Evolutionary conservation across 2,113 vertebrate species (phyloP).

Genomic region (Larimichthys crocea): DNA sequence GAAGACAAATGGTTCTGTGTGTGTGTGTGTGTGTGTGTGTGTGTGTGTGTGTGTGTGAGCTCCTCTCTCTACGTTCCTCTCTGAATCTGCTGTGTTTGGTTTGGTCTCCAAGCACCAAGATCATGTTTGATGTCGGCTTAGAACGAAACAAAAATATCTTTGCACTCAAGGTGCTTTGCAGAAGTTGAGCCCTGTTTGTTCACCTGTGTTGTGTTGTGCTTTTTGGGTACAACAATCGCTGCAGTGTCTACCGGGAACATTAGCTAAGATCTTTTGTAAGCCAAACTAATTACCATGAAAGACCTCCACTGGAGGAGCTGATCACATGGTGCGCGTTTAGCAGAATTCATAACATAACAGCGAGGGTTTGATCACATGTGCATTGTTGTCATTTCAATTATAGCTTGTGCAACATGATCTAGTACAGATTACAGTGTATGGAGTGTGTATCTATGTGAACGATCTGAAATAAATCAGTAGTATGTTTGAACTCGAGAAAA

Average conservation of each 20-base stretch:
- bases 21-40: neutral
- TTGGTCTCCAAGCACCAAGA: conserved; percentile 58
- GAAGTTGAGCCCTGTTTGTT: conserved; percentile 50
- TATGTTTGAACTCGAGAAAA: too few relatives aligned
- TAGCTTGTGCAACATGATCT: neutral
- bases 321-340: neutral
- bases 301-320: conserved; percentile 2
- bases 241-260: conserved; percentile 19
- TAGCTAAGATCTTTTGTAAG: conserved; percentile 26
- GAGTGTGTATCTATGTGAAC: too few relatives aligned
- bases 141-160: conserved; percentile 30
- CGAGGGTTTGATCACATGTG: neutral
- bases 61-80: conserved; percentile 8
- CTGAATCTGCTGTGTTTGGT: conserved; percentile 40
- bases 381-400: neutral
- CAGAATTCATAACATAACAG: too few relatives aligned
- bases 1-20: conserved; percentile 35
- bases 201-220: conserved; percentile 42
- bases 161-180: conserved; percentile 39
- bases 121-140: conserved; percentile 51
- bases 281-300: conserved; percentile 34
- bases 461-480: too few relatives aligned
- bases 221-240: conserved; percentile 26
- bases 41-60: neutral
- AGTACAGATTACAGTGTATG: neutral